Conservation (phyloP, 2,888 invertebrate genomes). For the Orthonevra nobilis region DNA sequence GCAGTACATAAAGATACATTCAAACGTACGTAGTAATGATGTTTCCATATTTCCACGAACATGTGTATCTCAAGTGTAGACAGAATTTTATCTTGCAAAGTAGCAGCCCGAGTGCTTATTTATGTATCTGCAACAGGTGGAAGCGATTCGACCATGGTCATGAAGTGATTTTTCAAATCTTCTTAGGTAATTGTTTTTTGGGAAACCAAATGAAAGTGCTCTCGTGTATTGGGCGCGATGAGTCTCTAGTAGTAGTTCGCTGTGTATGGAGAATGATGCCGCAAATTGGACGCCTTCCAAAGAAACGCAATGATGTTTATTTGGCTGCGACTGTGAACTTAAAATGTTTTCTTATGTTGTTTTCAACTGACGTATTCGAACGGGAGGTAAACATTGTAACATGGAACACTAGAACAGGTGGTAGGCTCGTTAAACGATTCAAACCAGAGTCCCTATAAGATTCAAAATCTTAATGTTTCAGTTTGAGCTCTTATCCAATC, state of each 20-base stretch:
- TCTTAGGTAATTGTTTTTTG: not conserved
- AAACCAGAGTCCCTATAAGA: too few relatives aligned
- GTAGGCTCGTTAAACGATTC: too few relatives aligned
- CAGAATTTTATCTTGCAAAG: not conserved
- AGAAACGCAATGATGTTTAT: slow-evolving; percentile 9
- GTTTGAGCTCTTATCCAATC: too few relatives aligned
- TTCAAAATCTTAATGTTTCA: too few relatives aligned
- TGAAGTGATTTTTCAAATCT: not conserved
- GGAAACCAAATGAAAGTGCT: slow-evolving; percentile 17
- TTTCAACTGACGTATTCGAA: too few relatives aligned
- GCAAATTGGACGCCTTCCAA: slow-evolving; percentile 30
- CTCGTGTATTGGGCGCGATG: slow-evolving; percentile 3
- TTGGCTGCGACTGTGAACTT: not conserved
- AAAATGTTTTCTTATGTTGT: too few relatives aligned
- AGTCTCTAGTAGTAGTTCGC: not conserved
- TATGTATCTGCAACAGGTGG: slow-evolving; percentile 29
- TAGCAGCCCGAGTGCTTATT: slow-evolving; percentile 19
- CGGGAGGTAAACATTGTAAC: too few relatives aligned
- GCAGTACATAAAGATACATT: slow-evolving; percentile 3
- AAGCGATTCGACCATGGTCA: not conserved
- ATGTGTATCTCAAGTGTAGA: not conserved
- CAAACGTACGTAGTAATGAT: too few relatives aligned
- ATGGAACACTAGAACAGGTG: too few relatives aligned
- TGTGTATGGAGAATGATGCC: not conserved
- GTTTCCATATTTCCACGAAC: not conserved